Evolutionary conservation across 2,797 vertebrate genomes (phyloP).

Genomic region (Clarias pachynema): DNA sequence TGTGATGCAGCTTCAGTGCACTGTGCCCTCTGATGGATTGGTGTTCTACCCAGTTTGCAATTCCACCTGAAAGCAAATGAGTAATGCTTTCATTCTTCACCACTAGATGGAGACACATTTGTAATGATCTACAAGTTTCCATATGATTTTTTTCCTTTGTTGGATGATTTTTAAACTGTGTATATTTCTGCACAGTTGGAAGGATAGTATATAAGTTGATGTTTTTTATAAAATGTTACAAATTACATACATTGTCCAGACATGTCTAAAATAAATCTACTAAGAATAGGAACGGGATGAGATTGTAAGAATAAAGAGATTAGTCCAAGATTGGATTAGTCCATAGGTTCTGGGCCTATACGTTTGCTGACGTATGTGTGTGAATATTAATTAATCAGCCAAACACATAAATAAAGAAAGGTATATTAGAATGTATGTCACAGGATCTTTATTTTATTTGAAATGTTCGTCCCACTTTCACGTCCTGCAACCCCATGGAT

Average conservation of each 20-base stretch:
- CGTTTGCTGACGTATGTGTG: neutral
- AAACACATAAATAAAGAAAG: neutral
- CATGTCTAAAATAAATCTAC: slow-evolving; percentile 16
- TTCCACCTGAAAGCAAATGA: neutral
- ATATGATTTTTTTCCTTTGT: neutral
- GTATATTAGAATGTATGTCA: neutral
- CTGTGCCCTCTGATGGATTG: neutral
- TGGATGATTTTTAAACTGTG: neutral
- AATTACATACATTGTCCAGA: slow-evolving; percentile 27
- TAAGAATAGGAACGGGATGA: slow-evolving; percentile 5
- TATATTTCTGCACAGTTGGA: slow-evolving; percentile 10
- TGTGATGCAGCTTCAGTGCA: neutral
- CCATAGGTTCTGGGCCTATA: neutral
- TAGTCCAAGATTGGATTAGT: neutral
- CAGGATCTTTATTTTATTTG: neutral
- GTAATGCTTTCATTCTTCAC: slow-evolving; percentile 6
- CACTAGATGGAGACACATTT: slow-evolving; percentile 60
- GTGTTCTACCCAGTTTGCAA: neutral
- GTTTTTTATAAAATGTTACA: slow-evolving; percentile 33
- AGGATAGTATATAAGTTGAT: slow-evolving; percentile 8
- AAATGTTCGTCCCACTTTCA: too few species aligned
- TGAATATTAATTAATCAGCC: neutral
- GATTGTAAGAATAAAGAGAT: neutral
- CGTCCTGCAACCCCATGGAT: too few species aligned
- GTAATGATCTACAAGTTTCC: slow-evolving; percentile 16